Conservation (phyloP, 2,113 vertebrate genomes). For the Ovis canadensis region DNA sequence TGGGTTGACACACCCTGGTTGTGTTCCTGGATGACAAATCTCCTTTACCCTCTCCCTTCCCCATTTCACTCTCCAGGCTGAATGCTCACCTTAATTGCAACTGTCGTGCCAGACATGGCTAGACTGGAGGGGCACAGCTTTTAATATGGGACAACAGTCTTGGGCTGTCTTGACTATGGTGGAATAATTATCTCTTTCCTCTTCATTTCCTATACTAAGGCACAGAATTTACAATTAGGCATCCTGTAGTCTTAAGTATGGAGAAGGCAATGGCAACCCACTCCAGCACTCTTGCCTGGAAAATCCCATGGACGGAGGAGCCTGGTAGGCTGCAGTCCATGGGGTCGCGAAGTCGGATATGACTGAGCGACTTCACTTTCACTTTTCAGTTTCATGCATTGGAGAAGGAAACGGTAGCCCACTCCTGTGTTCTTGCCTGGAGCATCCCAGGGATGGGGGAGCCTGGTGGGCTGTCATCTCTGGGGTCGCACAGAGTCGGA, state of each 20-base stretch:
- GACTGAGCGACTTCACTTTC: no score
- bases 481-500: no score
- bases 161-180: not conserved
- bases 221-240: not conserved
- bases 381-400: no score
- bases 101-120: not conserved
- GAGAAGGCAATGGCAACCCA: no score
- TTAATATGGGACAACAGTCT: not conserved
- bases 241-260: not conserved
- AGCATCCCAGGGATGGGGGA: no score
- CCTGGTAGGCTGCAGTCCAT: no score
- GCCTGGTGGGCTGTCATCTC: no score
- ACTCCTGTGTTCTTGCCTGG: no score
- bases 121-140: not conserved
- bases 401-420: no score
- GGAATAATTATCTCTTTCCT: not conserved
- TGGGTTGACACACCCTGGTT: not conserved
- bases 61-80: not conserved
- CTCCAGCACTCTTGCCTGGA: no score
- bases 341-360: rapidly evolving
- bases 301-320: no score
- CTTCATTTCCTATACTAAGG: not conserved
- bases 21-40: not conserved
- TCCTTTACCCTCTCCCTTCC: not conserved
- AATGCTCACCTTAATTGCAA: not conserved